Base-by-base conservation (phyloP, 1,140 invertebrate genomes). In the Cecropterus lyciades region DNA sequence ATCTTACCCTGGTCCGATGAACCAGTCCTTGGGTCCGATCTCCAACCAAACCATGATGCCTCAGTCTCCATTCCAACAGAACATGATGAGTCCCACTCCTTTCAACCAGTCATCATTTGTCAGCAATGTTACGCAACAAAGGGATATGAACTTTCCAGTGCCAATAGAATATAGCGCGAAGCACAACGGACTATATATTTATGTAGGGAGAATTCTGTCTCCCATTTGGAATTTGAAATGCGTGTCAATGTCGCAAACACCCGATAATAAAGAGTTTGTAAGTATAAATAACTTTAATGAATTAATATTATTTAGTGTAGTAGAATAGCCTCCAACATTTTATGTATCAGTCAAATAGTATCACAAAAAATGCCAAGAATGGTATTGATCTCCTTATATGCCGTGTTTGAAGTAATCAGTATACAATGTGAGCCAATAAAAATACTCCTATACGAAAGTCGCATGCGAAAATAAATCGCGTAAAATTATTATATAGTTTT, bases 131-230 rank as follows among this genome's bases (percentile, higher is more conserved):
- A 75, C 82, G 8, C 84, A 85, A 55, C 84, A 93, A 33, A 83
- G 85, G 66, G 87, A 91, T 11, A 70, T 46, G 0, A 88, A 82
- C 57, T 89, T 73, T 65, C 82, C 79, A 7, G 65, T 94, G 49
- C 94, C 95, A 67, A 85, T 94, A 5, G 93, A 94, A 45, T 97
- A 95, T 82, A 98, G 97, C 1, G 94, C 96, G 3, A 98, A 98
- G 89, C 98, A 99, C 81, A 97, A 98, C 85, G 98, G 97, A 0
- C 93, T 99, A 0, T 99, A 99, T 91, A 93, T 99, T 3, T 98
- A 97, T 80, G 94, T 99, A 7, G 95, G 96, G 17, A 94, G 98
- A 69, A 96, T 99, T 72, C 85, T 99, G 5, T 93, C 97, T 60
- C 95, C 96, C 0, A 93, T 98, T 62, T 98, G 97, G 97, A 95